Conservation (phyloP, 2,113 vertebrate genomes). For the Heptranchias perlo region DNA sequence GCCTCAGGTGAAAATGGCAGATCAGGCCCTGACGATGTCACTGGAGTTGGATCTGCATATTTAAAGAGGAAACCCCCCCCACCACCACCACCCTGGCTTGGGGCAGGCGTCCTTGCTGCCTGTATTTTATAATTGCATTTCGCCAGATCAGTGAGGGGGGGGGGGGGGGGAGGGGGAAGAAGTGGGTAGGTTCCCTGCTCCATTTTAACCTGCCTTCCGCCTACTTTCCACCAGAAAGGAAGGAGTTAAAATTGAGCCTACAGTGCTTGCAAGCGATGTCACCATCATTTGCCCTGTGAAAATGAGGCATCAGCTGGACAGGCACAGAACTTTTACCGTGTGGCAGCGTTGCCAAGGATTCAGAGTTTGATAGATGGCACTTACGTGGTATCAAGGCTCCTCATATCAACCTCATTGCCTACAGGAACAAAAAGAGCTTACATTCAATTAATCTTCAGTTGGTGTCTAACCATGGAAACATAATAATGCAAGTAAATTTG, state of each 20-base stretch:
- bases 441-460: neutral
- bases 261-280: neutral
- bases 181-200: too few relatives aligned
- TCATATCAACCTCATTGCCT: neutral
- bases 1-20: too few relatives aligned
- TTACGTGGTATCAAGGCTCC: neutral
- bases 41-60: too few relatives aligned
- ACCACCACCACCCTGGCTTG: too few relatives aligned
- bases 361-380: neutral
- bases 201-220: neutral
- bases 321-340: neutral
- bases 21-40: too few relatives aligned
- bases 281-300: neutral
- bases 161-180: too few relatives aligned
- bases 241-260: neutral
- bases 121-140: too few relatives aligned
- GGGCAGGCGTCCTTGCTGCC: too few relatives aligned
- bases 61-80: too few relatives aligned
- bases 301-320: neutral
- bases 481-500: neutral
- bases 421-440: neutral
- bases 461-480: neutral
- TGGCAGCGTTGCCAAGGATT: neutral
- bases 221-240: neutral
- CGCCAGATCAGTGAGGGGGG: too few relatives aligned